These are phyloP conservation scores for Coryphaenoides rupestris DNA, from an alignment of 2,113 vertebrate genomes.

Conservation along the genomic window DNA sequence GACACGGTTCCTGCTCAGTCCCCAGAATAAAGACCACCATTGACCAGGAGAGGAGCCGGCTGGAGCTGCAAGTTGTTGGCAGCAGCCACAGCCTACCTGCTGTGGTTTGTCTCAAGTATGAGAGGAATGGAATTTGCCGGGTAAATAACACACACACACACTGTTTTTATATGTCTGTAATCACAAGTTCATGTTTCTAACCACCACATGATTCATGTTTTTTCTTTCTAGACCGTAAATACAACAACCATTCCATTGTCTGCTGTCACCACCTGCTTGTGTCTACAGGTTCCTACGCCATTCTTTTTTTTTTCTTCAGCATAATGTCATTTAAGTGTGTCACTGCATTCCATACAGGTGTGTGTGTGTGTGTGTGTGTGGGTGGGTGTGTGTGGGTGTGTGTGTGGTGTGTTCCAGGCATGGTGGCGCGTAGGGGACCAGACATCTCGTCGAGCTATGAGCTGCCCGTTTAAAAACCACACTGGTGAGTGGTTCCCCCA, in stretches of 20 bases:
- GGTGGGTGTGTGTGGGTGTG: too few relatives aligned
- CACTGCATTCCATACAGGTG: not conserved
- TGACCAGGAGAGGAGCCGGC: conserved; percentile 13
- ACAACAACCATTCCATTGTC: conserved; percentile 48
- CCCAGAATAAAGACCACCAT: conserved; percentile 29
- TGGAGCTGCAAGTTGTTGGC: conserved; percentile 43
- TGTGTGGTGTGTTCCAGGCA: conserved; percentile 34
- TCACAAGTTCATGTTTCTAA: not conserved
- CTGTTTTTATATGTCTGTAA: not conserved
- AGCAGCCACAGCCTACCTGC: not conserved
- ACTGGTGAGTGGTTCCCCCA: conserved; percentile 24
- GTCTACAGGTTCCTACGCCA: conserved; percentile 62
- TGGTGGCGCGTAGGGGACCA: conserved; percentile 37
- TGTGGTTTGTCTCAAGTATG: conserved; percentile 57
- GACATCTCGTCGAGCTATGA: conserved; percentile 9
- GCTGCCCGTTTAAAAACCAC: conserved; percentile 59
- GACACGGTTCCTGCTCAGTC: conserved; percentile 38
- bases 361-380: too few relatives aligned
- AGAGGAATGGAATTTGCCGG: conserved; percentile 47
- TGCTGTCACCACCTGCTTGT: conserved; percentile 64
- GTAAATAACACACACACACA: conserved; percentile 30
- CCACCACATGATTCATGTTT: not conserved
- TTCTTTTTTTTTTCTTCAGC: too few relatives aligned
- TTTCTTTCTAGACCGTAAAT: conserved; percentile 31
- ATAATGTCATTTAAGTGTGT: not conserved